These are phyloP conservation scores for Mus pahari DNA, from an alignment of 2,113 vertebrate species.

Conservation along the genomic window DNA sequence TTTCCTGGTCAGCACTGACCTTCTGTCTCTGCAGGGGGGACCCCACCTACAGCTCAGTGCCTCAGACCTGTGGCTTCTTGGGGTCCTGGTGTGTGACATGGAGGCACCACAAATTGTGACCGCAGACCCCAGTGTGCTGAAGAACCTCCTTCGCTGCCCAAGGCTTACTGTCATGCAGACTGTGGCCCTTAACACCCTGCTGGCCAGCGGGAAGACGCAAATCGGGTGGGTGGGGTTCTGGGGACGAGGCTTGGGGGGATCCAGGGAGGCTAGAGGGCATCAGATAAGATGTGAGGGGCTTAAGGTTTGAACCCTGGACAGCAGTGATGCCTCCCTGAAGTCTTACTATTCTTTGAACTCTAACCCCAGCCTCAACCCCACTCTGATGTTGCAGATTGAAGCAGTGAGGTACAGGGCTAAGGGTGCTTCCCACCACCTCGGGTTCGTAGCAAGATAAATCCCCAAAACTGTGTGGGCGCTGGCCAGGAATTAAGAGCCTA, in stretches of 20 bases:
- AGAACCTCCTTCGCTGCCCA: conserved; percentile 82
- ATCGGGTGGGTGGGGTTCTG: conserved; percentile 73
- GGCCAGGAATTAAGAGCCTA: neutral
- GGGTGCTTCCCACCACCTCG: neutral
- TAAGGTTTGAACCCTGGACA: neutral
- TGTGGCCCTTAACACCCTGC: conserved; percentile 67
- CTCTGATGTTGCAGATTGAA: neutral
- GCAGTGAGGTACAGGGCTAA: neutral
- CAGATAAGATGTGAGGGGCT: neutral
- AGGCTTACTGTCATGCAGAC: conserved; percentile 49
- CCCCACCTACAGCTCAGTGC: conserved; percentile 39
- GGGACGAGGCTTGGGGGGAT: neutral
- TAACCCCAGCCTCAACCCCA: neutral
- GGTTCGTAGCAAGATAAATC: neutral
- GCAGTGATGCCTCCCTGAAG: neutral
- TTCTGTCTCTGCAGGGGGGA: conserved; percentile 61
- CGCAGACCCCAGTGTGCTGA: conserved; percentile 53
- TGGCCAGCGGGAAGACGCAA: conserved; percentile 42
- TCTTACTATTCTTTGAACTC: neutral
- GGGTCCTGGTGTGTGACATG: conserved; percentile 83
- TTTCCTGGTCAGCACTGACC: neutral
- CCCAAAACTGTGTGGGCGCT: neutral
- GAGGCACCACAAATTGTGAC: conserved; percentile 58
- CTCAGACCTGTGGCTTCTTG: conserved; percentile 72
- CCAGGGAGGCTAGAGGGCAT: too few species aligned